phyloP scores from a whole-genome alignment of 2,113 vertebrate genomes.

The Synchiropus splendidus region DNA sequence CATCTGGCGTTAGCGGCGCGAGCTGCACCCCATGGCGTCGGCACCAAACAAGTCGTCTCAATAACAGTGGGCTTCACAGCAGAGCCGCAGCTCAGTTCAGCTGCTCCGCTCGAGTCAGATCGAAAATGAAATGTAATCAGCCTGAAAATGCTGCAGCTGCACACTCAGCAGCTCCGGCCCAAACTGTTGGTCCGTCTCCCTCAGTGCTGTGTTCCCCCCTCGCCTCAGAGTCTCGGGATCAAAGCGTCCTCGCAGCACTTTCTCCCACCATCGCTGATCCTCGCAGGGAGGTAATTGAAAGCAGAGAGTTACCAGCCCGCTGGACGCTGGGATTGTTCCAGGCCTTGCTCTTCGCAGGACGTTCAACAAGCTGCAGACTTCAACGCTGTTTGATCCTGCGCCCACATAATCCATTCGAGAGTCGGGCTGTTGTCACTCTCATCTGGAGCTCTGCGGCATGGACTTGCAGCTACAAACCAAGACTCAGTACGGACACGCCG shows the following conservation, averaged over 20 bases:
- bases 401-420: too few relatives aligned
- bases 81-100: too few relatives aligned
- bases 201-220: slow-evolving; percentile 18
- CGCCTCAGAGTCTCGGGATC: slow-evolving; percentile 27
- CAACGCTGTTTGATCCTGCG: slow-evolving; percentile 1
- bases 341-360: slow-evolving; percentile 3
- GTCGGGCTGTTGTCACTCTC: too few relatives aligned
- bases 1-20: too few relatives aligned
- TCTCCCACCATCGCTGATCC: background rate
- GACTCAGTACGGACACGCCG: too few relatives aligned
- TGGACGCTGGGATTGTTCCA: slow-evolving; percentile 15
- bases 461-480: too few relatives aligned
- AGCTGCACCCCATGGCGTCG: too few relatives aligned
- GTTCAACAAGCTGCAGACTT: background rate
- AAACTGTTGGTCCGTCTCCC: slow-evolving; percentile 24
- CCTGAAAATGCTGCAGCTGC: slow-evolving; percentile 12
- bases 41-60: background rate
- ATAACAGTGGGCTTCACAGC: slow-evolving; percentile 8
- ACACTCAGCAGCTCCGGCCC: slow-evolving; percentile 2
- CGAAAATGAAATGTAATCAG: slow-evolving; percentile 15
- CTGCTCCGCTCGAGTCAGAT: slow-evolving; percentile 26
- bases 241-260: slow-evolving; percentile 27
- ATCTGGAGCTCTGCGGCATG: too few relatives aligned
- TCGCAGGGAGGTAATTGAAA: slow-evolving; percentile 42
- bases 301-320: slow-evolving; percentile 28